Percentiles rank a stretch among this genome's conserved stretches.
Evolutionary conservation across 2,797 vertebrate species (phyloP).

Genomic region (Gobionotothen gibberifrons): DNA sequence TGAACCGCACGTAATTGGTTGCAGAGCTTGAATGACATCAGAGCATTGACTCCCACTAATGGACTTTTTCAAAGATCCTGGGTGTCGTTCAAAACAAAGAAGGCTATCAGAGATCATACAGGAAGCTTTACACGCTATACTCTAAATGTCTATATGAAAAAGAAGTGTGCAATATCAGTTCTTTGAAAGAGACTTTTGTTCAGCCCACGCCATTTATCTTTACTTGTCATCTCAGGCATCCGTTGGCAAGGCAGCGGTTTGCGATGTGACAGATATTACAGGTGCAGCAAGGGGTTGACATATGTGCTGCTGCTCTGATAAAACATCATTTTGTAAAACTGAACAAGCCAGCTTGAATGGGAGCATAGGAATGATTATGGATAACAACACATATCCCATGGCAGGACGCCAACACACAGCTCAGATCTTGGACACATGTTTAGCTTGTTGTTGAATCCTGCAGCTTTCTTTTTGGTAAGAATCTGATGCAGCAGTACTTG

Average conservation of each 20-base stretch:
- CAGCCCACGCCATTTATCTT: background rate
- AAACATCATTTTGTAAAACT: constrained; percentile 19
- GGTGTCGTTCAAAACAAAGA: constrained; percentile 39
- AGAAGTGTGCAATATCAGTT: background rate
- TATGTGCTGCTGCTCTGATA: constrained; percentile 18
- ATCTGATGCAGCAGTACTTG: constrained; percentile 21
- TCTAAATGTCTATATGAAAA: background rate
- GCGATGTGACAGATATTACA: constrained; percentile 21
- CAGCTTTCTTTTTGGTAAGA: constrained; percentile 24
- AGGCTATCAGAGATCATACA: constrained; percentile 26
- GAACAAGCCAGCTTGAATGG: constrained; percentile 21
- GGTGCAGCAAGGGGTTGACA: constrained; percentile 10
- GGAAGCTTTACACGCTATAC: background rate
- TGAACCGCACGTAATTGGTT: constrained; percentile 72
- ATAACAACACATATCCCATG: constrained; percentile 25
- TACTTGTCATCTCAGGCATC: constrained; percentile 1
- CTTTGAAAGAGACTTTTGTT: background rate
- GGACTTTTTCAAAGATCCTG: constrained; percentile 32
- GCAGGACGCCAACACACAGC: constrained; percentile 22
- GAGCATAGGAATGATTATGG: constrained; percentile 35
- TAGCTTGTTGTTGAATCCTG: constrained; percentile 19
- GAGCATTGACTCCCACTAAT: constrained; percentile 48
- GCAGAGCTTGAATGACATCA: constrained; percentile 75
- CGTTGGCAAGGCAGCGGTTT: background rate
- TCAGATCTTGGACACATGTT: constrained; percentile 43